Evolutionary conservation across 1,140 invertebrate genomes (phyloP).

Genomic region (Trachelipus rathkii): DNA sequence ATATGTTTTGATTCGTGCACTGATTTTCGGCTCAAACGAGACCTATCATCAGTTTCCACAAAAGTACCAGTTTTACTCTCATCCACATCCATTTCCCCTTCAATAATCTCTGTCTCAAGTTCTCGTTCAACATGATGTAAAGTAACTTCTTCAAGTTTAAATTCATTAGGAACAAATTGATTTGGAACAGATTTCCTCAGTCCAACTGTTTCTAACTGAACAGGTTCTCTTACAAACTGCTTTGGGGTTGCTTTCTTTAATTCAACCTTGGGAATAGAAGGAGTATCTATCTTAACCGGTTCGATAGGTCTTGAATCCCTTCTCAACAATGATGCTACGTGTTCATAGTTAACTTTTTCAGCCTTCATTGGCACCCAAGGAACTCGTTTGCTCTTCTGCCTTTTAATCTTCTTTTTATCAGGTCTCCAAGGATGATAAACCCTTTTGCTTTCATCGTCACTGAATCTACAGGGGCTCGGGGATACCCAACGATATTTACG

Average conservation of each 20-base stretch:
- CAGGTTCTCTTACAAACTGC: conserved; percentile 26
- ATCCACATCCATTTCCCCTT: not conserved
- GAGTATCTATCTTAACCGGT: conserved; percentile 29
- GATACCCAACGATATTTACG: conserved; percentile 33
- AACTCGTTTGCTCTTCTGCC: conserved; percentile 28
- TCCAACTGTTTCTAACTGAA: conserved; percentile 25
- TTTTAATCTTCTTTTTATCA: conserved; percentile 36
- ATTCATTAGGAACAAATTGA: not conserved
- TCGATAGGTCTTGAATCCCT: conserved; percentile 32
- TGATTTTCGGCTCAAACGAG: not conserved
- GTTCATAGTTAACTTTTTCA: conserved; percentile 24
- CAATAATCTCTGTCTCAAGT: not conserved
- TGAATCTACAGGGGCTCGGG: conserved; percentile 28
- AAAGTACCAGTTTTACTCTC: not conserved
- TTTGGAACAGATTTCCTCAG: conserved; percentile 4
- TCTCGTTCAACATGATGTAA: not conserved
- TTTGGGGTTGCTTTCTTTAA: conserved; percentile 47
- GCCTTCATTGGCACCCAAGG: conserved; percentile 26
- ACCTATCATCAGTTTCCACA: not conserved
- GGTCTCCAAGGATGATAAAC: conserved; percentile 14
- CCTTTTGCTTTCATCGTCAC: conserved; percentile 18
- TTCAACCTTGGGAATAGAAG: conserved; percentile 32
- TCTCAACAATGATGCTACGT: conserved; percentile 27
- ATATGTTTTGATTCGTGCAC: not conserved
- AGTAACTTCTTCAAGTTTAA: not conserved